These are phyloP conservation scores for Eptesicus fuscus DNA, from an alignment of 2,113 vertebrate genomes.

Conservation along the genomic window DNA sequence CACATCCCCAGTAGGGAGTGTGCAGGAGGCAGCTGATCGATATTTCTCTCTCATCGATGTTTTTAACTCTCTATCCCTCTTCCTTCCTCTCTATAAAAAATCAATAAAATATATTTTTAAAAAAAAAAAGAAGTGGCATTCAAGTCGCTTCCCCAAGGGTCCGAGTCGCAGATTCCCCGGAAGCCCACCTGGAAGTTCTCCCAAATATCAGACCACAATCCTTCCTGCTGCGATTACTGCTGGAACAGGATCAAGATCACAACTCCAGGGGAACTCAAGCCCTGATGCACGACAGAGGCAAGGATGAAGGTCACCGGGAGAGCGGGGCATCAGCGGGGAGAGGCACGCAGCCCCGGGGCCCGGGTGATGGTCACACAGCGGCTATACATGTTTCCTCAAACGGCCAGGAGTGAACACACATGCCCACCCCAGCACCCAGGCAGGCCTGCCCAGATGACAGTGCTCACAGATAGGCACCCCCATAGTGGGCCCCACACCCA, in stretches of 20 bases:
- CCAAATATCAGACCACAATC: not conserved
- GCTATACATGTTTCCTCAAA: not conserved
- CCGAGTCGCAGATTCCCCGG: not conserved
- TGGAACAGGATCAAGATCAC: not conserved
- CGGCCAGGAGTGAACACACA: not conserved
- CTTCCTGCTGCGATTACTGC: not conserved
- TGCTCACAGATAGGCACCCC: not conserved
- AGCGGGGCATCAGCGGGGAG: not conserved
- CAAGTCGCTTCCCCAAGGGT: not conserved
- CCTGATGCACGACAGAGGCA: not conserved
- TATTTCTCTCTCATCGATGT: too few species aligned
- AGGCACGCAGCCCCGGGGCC: not conserved
- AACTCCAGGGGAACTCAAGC: not conserved
- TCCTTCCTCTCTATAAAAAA: too few species aligned
- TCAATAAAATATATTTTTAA: too few species aligned
- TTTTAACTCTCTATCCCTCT: too few species aligned
- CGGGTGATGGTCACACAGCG: not conserved
- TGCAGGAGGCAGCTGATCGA: too few species aligned
- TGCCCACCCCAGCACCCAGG: not conserved
- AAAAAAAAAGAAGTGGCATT: not conserved
- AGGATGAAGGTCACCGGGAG: not conserved
- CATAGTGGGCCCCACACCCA: rapidly evolving
- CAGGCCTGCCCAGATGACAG: not conserved
- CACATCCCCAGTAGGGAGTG: too few species aligned
- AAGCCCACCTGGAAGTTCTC: not conserved